These are phyloP conservation scores for Ardeotis arabs DNA, from an alignment of 2,113 vertebrate species.

Conservation along the genomic window DNA sequence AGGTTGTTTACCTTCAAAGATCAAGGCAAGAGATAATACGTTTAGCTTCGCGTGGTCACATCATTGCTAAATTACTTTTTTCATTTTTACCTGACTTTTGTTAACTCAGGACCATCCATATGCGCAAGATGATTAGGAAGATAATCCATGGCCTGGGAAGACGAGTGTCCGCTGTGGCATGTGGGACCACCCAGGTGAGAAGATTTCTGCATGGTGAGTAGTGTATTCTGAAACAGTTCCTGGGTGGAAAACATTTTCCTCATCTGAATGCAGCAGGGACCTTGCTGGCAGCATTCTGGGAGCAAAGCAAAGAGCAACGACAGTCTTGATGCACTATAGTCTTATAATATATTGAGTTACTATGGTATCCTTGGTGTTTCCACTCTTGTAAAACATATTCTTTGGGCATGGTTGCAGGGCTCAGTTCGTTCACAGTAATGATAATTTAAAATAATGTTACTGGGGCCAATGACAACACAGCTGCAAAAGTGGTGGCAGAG, in stretches of 20 bases:
- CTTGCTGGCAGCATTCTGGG: not conserved
- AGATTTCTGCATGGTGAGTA: conserved; percentile 68
- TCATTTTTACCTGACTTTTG: not conserved
- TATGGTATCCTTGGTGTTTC: not conserved
- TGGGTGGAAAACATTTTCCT: not conserved
- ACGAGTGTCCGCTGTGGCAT: not conserved
- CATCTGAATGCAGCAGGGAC: not conserved
- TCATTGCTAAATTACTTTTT: not conserved
- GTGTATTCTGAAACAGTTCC: not conserved
- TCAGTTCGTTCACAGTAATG: not conserved
- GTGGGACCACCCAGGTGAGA: conserved; percentile 16
- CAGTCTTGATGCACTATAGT: not conserved
- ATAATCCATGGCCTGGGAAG: conserved; percentile 1
- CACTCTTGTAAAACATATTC: not conserved
- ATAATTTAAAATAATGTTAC: not conserved
- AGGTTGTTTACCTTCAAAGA: not conserved
- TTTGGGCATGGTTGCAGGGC: not conserved
- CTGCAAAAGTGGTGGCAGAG: not conserved
- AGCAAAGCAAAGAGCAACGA: not conserved
- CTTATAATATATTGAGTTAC: not conserved
- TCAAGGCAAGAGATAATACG: not conserved
- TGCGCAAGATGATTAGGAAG: conserved; percentile 23
- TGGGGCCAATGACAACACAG: not conserved
- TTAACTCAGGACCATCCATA: not conserved
- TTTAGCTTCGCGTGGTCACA: not conserved